Conservation (phyloP, 2,797 vertebrate genomes). For the Hybognathus amarus region DNA sequence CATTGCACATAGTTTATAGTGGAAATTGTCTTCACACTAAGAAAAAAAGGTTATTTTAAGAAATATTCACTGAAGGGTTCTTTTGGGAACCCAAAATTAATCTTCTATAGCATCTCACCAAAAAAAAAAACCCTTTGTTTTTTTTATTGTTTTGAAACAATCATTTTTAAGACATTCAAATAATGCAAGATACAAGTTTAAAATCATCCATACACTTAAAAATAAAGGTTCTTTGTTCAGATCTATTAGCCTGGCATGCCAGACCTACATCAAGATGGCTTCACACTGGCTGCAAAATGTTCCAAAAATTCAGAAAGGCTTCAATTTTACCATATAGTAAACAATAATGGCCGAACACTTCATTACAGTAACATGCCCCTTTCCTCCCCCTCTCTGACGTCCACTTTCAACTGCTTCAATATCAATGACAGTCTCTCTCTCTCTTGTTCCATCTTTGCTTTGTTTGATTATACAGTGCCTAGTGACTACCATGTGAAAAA, state of each 20-base stretch:
- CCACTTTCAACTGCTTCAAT: background rate
- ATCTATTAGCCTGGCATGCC: too few species aligned
- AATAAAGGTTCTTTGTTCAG: too few species aligned
- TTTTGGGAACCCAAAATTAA: background rate
- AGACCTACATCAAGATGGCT: too few species aligned
- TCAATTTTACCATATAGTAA: background rate
- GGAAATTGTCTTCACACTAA: background rate
- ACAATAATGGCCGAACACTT: background rate
- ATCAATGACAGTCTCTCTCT: conserved; percentile 14
- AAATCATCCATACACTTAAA: background rate
- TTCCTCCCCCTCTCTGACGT: background rate
- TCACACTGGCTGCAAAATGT: too few species aligned
- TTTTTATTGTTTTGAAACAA: too few species aligned
- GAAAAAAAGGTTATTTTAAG: background rate
- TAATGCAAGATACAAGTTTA: background rate
- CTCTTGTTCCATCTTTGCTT: background rate
- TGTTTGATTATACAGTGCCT: background rate
- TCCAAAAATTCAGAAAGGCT: too few species aligned
- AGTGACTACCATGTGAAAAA: background rate
- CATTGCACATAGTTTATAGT: background rate
- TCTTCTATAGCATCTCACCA: background rate
- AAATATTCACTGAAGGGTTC: background rate
- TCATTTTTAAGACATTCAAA: background rate
- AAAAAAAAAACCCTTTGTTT: background rate
- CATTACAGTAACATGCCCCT: background rate